phyloP scores from a whole-genome alignment of 2,888 invertebrate species.

The Gymnosoma rotundatum region DNA sequence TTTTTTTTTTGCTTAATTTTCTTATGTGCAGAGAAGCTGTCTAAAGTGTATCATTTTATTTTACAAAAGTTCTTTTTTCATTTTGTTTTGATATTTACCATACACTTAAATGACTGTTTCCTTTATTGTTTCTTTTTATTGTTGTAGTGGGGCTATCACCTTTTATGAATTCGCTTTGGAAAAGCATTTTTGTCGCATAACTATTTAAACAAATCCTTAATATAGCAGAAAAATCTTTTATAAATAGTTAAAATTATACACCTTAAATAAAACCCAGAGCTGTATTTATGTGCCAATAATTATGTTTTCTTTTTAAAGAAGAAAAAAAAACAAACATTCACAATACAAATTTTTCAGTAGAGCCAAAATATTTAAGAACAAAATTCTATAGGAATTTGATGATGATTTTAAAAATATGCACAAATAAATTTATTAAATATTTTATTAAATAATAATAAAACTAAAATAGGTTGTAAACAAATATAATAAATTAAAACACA shows the following conservation, averaged over 20 bases:
- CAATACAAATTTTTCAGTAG: conserved; percentile 69
- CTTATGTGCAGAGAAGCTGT: no score
- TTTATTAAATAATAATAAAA: conserved; percentile 67
- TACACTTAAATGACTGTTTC: no score
- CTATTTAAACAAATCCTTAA: background rate
- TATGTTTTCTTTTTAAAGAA: conserved; percentile 11
- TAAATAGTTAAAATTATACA: background rate
- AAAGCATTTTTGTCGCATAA: no score
- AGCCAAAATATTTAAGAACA: conserved; percentile 40
- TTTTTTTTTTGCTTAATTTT: no score
- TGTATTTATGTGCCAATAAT: conserved; percentile 69
- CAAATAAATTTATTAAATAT: conserved; percentile 66
- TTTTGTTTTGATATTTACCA: no score
- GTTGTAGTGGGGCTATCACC: no score
- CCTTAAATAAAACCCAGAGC: conserved; percentile 60
- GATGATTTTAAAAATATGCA: conserved; percentile 74
- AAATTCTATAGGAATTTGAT: conserved; percentile 74
- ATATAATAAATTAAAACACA: conserved; percentile 71
- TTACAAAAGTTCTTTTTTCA: no score
- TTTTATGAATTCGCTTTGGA: no score
- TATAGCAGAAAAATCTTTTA: conserved; percentile 16
- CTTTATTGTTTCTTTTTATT: no score
- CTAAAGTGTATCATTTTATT: no score
- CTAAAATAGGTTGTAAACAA: conserved; percentile 73
- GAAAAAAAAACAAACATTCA: conserved; percentile 14